phyloP scores from a whole-genome alignment of 2,888 invertebrate genomes.

The Lepeophtheirus nordmannii region DNA sequence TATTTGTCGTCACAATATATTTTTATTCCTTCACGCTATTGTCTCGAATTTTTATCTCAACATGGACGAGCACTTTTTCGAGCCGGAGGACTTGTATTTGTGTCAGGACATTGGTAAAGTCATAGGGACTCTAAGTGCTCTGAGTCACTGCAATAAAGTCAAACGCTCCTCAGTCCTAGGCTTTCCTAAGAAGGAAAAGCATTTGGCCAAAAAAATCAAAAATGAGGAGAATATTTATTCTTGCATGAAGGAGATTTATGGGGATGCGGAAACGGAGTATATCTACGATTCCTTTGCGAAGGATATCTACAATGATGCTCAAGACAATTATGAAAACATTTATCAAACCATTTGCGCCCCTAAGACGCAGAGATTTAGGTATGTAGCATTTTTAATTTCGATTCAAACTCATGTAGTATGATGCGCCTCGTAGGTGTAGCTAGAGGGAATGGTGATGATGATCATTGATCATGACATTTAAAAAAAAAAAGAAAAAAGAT shows the following conservation, averaged over 20 bases:
- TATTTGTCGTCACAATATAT: conserved; percentile 24
- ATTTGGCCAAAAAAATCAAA: conserved; percentile 9
- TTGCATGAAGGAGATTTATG: conserved; percentile 6
- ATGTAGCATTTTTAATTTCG: neutral
- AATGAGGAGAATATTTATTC: conserved; percentile 13
- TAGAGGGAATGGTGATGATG: no score
- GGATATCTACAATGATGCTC: neutral
- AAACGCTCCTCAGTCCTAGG: conserved; percentile 8
- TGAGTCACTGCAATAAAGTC: neutral
- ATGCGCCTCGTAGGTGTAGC: no score
- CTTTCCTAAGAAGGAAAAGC: conserved; percentile 21
- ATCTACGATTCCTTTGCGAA: conserved; percentile 16
- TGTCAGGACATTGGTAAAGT: conserved; percentile 24
- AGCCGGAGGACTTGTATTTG: conserved; percentile 15
- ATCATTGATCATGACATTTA: no score
- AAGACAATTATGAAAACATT: conserved; percentile 17
- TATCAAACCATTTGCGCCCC: conserved; percentile 23
- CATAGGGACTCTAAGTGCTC: conserved; percentile 13
- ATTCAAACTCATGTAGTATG: neutral
- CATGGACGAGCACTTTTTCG: conserved; percentile 18
- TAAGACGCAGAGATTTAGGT: conserved; percentile 12
- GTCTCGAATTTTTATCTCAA: conserved; percentile 19
- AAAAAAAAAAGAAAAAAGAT: no score
- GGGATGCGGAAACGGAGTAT: conserved; percentile 8
- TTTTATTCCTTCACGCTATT: conserved; percentile 21